Evolutionary conservation across 2,113 vertebrate species (phyloP).

Genomic region (Malaclemys terrapin): DNA sequence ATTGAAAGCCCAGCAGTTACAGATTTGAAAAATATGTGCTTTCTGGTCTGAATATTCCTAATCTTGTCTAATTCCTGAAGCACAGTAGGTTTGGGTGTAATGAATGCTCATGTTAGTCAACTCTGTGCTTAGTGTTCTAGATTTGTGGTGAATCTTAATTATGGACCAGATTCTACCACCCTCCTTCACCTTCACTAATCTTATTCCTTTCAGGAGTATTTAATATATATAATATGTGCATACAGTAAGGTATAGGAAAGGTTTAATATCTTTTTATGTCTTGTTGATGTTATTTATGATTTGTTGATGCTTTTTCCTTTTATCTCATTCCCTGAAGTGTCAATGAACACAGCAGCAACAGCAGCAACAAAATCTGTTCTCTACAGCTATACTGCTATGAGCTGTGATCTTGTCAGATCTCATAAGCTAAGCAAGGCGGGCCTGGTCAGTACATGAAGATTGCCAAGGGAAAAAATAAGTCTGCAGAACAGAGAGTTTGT

Average conservation of each 20-base stretch:
- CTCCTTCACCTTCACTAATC: not conserved
- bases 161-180: not conserved
- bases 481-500: not conserved
- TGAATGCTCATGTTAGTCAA: not conserved
- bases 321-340: not conserved
- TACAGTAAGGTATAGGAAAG: not conserved
- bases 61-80: not conserved
- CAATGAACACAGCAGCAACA: not conserved
- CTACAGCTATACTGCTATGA: not conserved
- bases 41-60: not conserved
- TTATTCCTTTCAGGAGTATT: not conserved
- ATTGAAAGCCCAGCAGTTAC: not conserved
- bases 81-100: not conserved
- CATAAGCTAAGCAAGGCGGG: not conserved
- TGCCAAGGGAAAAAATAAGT: not conserved
- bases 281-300: accelerated
- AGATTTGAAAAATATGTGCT: not conserved
- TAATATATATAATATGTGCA: not conserved
- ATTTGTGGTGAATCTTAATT: not conserved
- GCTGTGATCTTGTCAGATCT: not conserved
- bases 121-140: not conserved
- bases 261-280: not conserved
- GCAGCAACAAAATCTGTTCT: not conserved
- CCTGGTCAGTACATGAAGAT: not conserved
- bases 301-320: not conserved